These are phyloP conservation scores for Seriola quinqueradiata DNA, from an alignment of 2,113 vertebrate genomes.

Conservation along the genomic window DNA sequence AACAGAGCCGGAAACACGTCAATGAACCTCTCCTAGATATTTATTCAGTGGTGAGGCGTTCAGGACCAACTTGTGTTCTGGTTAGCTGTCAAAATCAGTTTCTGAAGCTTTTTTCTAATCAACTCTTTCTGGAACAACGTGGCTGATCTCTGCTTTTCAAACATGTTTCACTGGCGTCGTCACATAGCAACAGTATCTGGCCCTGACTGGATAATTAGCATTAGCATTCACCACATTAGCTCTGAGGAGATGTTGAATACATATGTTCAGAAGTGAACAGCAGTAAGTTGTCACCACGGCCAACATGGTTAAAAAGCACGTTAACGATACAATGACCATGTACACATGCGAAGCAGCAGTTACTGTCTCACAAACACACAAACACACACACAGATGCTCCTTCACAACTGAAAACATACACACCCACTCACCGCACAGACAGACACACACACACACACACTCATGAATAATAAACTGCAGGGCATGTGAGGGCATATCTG, in stretches of 20 bases:
- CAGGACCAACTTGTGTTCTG: neutral
- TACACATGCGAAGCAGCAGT: conserved; percentile 1
- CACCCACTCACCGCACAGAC: conserved; percentile 20
- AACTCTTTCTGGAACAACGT: conserved; percentile 3
- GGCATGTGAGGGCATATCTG: conserved; percentile 21
- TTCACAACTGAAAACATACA: conserved; percentile 35
- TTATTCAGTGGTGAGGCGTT: conserved; percentile 11
- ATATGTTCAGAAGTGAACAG: conserved; percentile 43
- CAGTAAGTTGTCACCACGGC: neutral
- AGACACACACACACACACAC: conserved; percentile 17
- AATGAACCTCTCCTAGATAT: neutral
- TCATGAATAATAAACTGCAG: conserved; percentile 56
- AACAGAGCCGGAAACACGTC: neutral
- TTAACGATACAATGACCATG: conserved; percentile 22
- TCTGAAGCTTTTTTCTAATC: neutral
- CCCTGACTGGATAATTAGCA: conserved; percentile 32
- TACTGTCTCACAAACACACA: conserved; percentile 14
- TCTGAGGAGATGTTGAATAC: conserved; percentile 35
- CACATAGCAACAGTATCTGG: conserved; percentile 19
- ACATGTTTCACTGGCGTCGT: conserved; percentile 22
- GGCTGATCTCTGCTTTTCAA: conserved; percentile 15
- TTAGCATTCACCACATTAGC: conserved; percentile 36
- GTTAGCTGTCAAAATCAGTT: conserved; percentile 31
- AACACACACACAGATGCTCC: conserved; percentile 12
- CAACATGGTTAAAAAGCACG: conserved; percentile 18